Base-by-base conservation (phyloP, 2,113 vertebrate genomes). In the Pyxicephalus adspersus region DNA sequence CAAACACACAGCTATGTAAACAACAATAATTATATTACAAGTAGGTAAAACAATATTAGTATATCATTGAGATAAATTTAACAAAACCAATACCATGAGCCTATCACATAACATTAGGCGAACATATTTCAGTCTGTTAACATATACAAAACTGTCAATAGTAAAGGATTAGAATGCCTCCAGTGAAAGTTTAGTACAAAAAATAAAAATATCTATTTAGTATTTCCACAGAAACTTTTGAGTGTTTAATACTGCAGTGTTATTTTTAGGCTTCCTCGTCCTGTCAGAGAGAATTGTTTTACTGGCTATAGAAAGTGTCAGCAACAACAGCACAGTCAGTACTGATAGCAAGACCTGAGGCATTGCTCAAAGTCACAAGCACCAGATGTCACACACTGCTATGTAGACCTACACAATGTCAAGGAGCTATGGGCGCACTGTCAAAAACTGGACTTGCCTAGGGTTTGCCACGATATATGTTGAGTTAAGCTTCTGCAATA, bases 291-390 rank as follows among this genome's bases (percentile, higher is more conserved):
- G 60, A 65, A 65, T 74, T 65, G 50, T 74, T 65, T 74, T 45
- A 74, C 51, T 65, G 70, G 79, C 61, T 61, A 81, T 66, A 31
- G 79, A 57, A 81, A 74, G 79, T 81, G 79, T 64, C 70, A 65
- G 79, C 61, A 81, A 52, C 54, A 54, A 64, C 16, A 28, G 71
- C 80, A 77, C 50, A 26, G 52, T 61, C 66, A n/a, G 28, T 2
- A 64, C 11, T 61, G 31, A 29, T 2, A 58, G 71, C 1, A 0
- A n/a, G 50, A 54, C 77, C 76, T 0, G 2, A 1, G 50, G 31
- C 67, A 50, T 38, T 0, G 0, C 67, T 68, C 31, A 7, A 61
- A 83, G 76, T 64, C 52, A 82, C 22, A 71, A 70, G 73, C 26
- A 26, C 18, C 71, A 50, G 45, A 68, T 74, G 73, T 64, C 34